Conservation (phyloP, 2,888 invertebrate species). For the Oscheius sp. region DNA sequence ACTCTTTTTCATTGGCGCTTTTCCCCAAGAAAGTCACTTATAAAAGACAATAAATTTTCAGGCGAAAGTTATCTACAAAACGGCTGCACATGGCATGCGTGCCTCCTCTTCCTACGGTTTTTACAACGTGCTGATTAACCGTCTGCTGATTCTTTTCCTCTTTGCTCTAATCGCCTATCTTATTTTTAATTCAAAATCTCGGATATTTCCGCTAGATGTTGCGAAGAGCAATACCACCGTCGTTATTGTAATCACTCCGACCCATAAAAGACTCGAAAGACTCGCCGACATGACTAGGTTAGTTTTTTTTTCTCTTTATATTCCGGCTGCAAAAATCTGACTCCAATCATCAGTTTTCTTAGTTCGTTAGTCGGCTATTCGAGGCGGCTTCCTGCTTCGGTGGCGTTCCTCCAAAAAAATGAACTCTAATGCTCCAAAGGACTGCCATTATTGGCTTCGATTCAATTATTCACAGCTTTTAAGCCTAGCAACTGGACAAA, state of each 20-base stretch:
- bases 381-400: too few relatives aligned
- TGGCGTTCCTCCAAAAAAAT: not conserved
- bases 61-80: not conserved
- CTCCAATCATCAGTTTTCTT: too few relatives aligned
- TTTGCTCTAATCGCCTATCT: not conserved
- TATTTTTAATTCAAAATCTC: not conserved
- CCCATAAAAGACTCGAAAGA: constrained; percentile 57
- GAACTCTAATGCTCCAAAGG: not conserved
- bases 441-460: not conserved
- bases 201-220: not conserved
- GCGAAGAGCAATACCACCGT: not conserved
- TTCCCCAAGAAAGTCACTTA: too few relatives aligned
- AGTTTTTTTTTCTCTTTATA: too few relatives aligned
- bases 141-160: not conserved
- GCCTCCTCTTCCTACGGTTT: constrained; percentile 1
- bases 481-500: too few relatives aligned
- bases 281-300: constrained; percentile 65
- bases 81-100: constrained; percentile 26
- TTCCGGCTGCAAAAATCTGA: too few relatives aligned
- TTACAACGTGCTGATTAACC: not conserved
- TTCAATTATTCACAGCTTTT: not conserved
- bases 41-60: not conserved
- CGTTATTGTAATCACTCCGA: constrained; percentile 56
- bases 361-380: too few relatives aligned
- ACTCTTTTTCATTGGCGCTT: too few relatives aligned